These are phyloP conservation scores for Poeciliopsis turneri DNA, from an alignment of 2,797 vertebrate species.

Conservation along the genomic window DNA sequence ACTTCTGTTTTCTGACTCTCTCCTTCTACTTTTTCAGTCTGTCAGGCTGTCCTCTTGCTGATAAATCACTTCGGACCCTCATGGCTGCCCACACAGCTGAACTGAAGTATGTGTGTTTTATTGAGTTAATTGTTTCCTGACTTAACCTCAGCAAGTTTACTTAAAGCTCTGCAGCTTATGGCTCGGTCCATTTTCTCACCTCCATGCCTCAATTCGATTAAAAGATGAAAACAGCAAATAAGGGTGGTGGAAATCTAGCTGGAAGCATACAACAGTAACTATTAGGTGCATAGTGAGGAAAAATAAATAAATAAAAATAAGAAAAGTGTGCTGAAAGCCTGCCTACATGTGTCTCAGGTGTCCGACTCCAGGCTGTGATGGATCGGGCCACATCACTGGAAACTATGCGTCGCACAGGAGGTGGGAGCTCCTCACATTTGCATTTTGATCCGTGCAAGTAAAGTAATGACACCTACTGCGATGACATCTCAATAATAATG, in stretches of 20 bases:
- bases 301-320: background rate
- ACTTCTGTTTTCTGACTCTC: slow-evolving; percentile 62
- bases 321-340: slow-evolving; percentile 6
- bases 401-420: slow-evolving; percentile 98
- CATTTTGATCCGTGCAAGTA: background rate
- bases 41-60: slow-evolving; percentile 99
- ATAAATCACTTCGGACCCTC: slow-evolving; percentile 99
- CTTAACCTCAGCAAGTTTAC: slow-evolving; percentile 62
- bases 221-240: slow-evolving; percentile 2
- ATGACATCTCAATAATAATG: no score
- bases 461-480: no score
- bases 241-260: background rate
- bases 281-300: slow-evolving; percentile 23
- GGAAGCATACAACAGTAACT: slow-evolving; percentile 25
- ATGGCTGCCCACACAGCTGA: slow-evolving; percentile 99
- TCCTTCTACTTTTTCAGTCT: slow-evolving; percentile 87
- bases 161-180: slow-evolving; percentile 55
- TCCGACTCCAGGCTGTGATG: slow-evolving; percentile 97
- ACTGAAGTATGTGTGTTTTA: slow-evolving; percentile 95
- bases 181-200: slow-evolving; percentile 57
- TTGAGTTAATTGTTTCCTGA: slow-evolving; percentile 44
- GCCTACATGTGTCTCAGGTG: slow-evolving; percentile 84
- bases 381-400: slow-evolving; percentile 98
- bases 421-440: slow-evolving; percentile 63
- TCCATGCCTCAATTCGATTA: slow-evolving; percentile 12